These are phyloP conservation scores for Colletes gigas DNA, from an alignment of 1,140 invertebrate genomes.

Conservation along the genomic window DNA sequence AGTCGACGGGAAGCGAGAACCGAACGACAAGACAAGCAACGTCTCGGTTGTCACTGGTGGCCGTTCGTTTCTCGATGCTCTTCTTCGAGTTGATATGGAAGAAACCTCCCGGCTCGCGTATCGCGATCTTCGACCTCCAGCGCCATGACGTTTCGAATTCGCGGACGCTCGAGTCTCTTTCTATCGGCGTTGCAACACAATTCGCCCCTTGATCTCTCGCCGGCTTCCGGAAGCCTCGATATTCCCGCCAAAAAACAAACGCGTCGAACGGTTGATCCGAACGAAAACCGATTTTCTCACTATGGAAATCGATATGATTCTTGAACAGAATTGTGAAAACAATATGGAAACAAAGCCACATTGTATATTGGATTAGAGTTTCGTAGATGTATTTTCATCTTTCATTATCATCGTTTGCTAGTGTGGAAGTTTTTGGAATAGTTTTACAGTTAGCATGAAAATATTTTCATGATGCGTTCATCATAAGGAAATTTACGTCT, in stretches of 20 bases:
- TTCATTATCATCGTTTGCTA: too few species aligned
- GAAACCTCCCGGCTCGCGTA: slow-evolving; percentile 28
- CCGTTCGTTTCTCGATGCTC: background rate
- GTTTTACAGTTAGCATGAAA: too few species aligned
- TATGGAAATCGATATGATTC: too few species aligned
- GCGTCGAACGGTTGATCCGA: too few species aligned
- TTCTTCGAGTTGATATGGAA: slow-evolving; percentile 40
- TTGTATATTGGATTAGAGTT: too few species aligned
- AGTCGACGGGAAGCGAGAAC: background rate
- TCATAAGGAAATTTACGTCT: too few species aligned
- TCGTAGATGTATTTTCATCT: too few species aligned
- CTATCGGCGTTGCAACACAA: background rate
- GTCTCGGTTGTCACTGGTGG: slow-evolving; percentile 23
- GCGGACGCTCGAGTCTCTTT: background rate
- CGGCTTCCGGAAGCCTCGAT: background rate
- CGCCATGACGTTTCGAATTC: background rate
- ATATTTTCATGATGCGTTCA: too few species aligned
- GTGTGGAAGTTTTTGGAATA: too few species aligned
- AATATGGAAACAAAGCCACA: too few species aligned
- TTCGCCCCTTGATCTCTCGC: background rate
- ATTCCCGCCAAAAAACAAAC: background rate
- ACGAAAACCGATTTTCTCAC: too few species aligned
- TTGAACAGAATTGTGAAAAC: too few species aligned
- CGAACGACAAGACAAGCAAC: background rate
- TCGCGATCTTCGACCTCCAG: slow-evolving; percentile 53